Evolutionary conservation across 1,140 invertebrate species (phyloP).

Genomic region (Zaprionus ornatus): DNA sequence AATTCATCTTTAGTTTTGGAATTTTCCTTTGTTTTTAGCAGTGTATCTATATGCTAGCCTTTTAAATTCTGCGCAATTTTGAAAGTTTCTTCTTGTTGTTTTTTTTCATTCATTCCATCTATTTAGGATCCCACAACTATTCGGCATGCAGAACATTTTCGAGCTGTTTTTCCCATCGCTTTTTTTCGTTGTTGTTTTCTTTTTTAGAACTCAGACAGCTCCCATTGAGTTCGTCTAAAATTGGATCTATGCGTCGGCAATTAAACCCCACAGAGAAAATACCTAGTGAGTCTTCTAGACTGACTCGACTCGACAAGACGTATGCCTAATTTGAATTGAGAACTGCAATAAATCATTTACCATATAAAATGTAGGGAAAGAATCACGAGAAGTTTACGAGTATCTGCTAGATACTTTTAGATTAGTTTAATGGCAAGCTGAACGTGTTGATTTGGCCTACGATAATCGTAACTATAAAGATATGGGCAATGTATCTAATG

Average conservation of each 20-base stretch:
- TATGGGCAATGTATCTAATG: too few relatives aligned
- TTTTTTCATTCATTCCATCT: neutral
- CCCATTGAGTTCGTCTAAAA: slow-evolving; percentile 55
- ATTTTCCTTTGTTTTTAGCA: neutral
- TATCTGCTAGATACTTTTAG: neutral
- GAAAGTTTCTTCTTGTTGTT: neutral
- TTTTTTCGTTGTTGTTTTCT: slow-evolving; percentile 6
- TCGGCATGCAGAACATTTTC: slow-evolving; percentile 23
- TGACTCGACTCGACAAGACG: slow-evolving; percentile 14
- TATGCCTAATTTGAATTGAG: slow-evolving; percentile 13
- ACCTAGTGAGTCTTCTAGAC: neutral
- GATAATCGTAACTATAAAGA: too few relatives aligned
- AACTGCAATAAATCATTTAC: slow-evolving; percentile 22
- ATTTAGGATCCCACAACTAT: neutral
- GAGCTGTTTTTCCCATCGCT: slow-evolving; percentile 48
- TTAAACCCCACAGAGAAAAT: slow-evolving; percentile 40
- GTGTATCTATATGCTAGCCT: neutral
- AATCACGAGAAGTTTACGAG: neutral
- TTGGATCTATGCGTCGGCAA: slow-evolving; percentile 59
- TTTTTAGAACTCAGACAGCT: slow-evolving; percentile 20
- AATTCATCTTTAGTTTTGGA: neutral
- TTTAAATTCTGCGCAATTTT: neutral
- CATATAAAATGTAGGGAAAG: neutral
- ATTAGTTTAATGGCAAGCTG: neutral
- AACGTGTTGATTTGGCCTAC: too few relatives aligned